Conservation (phyloP, 30 jellyfish, hydroid and myxozoan species). For the Hydractinia echinata region DNA sequence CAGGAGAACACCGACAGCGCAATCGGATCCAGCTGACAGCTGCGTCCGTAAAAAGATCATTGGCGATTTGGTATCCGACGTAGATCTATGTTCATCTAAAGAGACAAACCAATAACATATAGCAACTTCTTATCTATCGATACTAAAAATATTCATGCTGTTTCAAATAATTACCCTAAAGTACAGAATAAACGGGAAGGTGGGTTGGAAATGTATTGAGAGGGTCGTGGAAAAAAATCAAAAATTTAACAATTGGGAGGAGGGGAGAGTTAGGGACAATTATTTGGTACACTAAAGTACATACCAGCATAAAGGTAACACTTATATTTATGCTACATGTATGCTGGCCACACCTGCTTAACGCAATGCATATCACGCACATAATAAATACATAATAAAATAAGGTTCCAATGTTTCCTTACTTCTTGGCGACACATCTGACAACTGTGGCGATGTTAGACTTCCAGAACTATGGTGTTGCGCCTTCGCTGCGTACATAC, state of each 20-base stretch:
- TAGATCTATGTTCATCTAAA: constrained; percentile 6
- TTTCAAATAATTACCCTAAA: no score
- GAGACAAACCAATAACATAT: not conserved
- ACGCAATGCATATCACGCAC: no score
- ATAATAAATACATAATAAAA: no score
- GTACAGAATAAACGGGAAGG: no score
- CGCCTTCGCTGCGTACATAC: constrained; percentile 87
- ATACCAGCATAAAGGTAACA: not conserved
- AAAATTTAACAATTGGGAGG: not conserved
- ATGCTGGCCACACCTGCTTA: no score
- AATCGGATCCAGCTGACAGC: constrained; percentile 22
- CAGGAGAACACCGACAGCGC: constrained; percentile 38
- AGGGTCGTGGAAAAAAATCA: not conserved
- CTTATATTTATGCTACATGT: no score
- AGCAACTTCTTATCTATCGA: no score
- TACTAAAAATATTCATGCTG: no score
- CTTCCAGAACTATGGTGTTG: constrained; percentile 30
- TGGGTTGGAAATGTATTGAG: no score
- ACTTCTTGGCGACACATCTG: no score
- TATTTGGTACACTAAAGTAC: not conserved
- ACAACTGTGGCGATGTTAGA: not conserved
- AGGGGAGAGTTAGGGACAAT: not conserved
- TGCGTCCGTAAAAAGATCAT: constrained; percentile 23
- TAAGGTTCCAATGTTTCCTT: no score
- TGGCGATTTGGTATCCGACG: not conserved